Base-by-base conservation (phyloP, 2,888 invertebrate species). In the Bembecia ichneumoniformis region DNA sequence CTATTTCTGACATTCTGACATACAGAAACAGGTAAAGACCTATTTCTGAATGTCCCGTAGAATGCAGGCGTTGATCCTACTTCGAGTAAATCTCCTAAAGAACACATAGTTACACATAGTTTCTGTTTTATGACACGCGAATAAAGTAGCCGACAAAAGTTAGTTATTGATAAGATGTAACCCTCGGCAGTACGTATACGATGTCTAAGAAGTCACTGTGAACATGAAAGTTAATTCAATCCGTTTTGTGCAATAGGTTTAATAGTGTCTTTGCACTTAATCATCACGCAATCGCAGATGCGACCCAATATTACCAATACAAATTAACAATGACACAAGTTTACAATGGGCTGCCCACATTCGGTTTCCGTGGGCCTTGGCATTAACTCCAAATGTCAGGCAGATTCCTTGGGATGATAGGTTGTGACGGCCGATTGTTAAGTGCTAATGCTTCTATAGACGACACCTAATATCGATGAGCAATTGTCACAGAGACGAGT, bases 361-460 rank as follows among this genome's bases (percentile, higher is more conserved):
- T 58, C 47, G 48, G 52, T 60, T 59, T 61, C 57, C 53, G 62
- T 53, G 54, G 68, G 68, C 84, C 86, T 84, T 87, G 86, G 79
- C 84, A 86, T 86, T 86, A 75, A 67, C 58, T 55, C 61, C 63
- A 76, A 77, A 77, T 60, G 67, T 62, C 66, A 66, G 60, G 74
- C 74, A 74, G 84, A 84, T 84, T 72, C 74, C 66, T 67, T 60
- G 61, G 67, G 82, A 82, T 71, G 82, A 82, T 82, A 79, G 66
- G 63, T 62, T 64, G 56, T 50, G 58, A 53, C 59, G 55, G 53
- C 55, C 66, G 56, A 71, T 75, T 73, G 76, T 77, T 71, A 68
- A 68, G 77, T 75, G 75, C 66, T 74, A 77, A 75, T 71, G 66
- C 58, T 58, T 57, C 55, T 61, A 61, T 58, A 60, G 58, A 58